phyloP scores from a whole-genome alignment of 2,888 invertebrate genomes.

The Drosophila phalerata region DNA sequence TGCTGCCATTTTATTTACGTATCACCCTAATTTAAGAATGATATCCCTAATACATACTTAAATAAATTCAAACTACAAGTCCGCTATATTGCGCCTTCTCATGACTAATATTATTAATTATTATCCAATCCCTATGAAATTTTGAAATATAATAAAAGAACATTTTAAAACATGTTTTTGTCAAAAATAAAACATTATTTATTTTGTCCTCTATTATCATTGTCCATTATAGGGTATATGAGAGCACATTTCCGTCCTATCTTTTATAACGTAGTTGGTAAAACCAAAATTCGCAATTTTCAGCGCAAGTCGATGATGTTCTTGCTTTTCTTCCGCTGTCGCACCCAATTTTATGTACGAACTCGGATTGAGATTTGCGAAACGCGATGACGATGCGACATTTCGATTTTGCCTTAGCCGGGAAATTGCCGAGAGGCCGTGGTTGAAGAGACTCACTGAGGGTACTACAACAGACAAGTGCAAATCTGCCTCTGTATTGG shows the following conservation, averaged over 20 bases:
- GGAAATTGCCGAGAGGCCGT: conserved; percentile 57
- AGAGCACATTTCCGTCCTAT: background rate
- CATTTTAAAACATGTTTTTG: too few species aligned
- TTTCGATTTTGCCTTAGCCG: conserved; percentile 59
- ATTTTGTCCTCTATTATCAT: too few species aligned
- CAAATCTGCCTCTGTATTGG: conserved; percentile 14
- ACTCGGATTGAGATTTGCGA: conserved; percentile 29
- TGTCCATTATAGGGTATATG: background rate
- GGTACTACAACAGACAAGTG: conserved; percentile 33
- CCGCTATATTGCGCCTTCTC: background rate
- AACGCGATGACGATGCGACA: conserved; percentile 66
- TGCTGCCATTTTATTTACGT: too few species aligned
- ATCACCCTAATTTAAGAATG: too few species aligned
- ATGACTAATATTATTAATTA: background rate
- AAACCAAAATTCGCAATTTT: conserved; percentile 1
- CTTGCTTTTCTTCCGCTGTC: conserved; percentile 7
- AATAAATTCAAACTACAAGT: too few species aligned
- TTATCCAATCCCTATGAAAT: background rate
- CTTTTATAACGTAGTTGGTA: background rate
- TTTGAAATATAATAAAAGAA: too few species aligned
- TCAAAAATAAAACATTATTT: too few species aligned
- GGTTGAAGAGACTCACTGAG: conserved; percentile 43
- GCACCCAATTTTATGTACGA: conserved; percentile 14
- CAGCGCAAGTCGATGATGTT: conserved; percentile 1
- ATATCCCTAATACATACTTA: too few species aligned